Percentiles rank a stretch among this genome's conserved stretches.
Evolutionary conservation across 2,113 vertebrate genomes (phyloP).

Genomic region (Ascaphus truei): DNA sequence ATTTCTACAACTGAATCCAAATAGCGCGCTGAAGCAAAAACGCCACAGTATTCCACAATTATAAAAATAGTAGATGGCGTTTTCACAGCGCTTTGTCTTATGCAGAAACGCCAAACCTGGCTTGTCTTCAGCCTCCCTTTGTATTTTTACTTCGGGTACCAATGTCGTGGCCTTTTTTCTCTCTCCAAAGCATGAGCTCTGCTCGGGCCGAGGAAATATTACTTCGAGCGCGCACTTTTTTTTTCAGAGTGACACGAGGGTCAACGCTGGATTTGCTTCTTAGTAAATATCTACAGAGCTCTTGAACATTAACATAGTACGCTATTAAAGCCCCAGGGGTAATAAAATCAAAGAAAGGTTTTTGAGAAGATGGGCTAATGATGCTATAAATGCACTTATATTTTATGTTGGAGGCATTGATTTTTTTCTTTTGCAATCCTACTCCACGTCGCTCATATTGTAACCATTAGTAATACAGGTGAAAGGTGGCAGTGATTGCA

Average conservation of each 20-base stretch:
- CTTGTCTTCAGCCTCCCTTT: constrained; percentile 2
- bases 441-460: constrained; percentile 20
- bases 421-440: constrained; percentile 43
- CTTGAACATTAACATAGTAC: constrained; percentile 33
- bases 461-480: constrained; percentile 25
- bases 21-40: constrained; percentile 63
- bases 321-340: constrained; percentile 39
- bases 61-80: neutral
- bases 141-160: neutral
- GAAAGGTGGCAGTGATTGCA: constrained; percentile 39
- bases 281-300: constrained; percentile 35
- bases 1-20: constrained; percentile 69
- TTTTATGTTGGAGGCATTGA: constrained; percentile 43
- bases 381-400: constrained; percentile 35
- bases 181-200: neutral
- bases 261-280: constrained; percentile 39
- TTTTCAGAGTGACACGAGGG: constrained; percentile 26
- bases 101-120: constrained; percentile 33
- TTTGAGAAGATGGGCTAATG: constrained; percentile 37
- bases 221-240: constrained; percentile 38
- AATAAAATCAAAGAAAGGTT: constrained; percentile 41
- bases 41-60: neutral
- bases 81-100: constrained; percentile 13
- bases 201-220: constrained; percentile 29
- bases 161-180: neutral